phyloP scores from a whole-genome alignment of 2,113 vertebrate species.

The Lethenteron reissneri region DNA sequence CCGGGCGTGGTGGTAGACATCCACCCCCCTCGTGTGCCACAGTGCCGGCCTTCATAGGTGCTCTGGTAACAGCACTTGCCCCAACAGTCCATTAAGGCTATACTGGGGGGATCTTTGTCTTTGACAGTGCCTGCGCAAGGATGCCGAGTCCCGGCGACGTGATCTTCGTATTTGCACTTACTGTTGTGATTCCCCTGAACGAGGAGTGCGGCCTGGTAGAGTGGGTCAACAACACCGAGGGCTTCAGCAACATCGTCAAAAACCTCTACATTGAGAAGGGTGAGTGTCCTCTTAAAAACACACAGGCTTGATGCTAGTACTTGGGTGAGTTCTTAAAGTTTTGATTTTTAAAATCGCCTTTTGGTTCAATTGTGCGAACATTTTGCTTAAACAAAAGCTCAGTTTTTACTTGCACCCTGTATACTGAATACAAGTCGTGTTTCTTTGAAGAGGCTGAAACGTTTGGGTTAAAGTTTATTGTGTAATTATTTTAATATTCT shows the following conservation, averaged over 20 bases:
- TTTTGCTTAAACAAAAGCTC: not conserved
- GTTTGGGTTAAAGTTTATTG: too few relatives aligned
- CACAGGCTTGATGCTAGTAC: too few relatives aligned
- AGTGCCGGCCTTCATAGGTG: too few relatives aligned
- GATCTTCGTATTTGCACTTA: constrained; percentile 87
- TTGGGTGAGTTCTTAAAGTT: not conserved
- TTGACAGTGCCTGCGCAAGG: constrained; percentile 66
- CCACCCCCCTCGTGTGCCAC: too few relatives aligned
- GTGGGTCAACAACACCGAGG: constrained; percentile 89
- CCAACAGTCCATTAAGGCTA: too few relatives aligned
- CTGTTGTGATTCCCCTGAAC: constrained; percentile 80
- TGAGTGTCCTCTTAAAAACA: constrained; percentile 14
- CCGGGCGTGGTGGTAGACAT: too few relatives aligned
- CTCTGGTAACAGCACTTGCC: too few relatives aligned
- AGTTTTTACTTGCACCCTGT: not conserved
- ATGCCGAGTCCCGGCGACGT: constrained; percentile 70
- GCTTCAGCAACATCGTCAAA: constrained; percentile 71
- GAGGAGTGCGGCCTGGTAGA: constrained; percentile 95
- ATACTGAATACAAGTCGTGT: too few relatives aligned
- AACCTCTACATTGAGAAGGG: constrained; percentile 92
- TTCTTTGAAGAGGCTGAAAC: too few relatives aligned
- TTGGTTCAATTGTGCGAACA: not conserved
- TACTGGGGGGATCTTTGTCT: constrained; percentile 7
- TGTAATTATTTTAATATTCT: too few relatives aligned
- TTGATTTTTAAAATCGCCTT: not conserved